Conservation (phyloP, 2,113 vertebrate species). For the Pollachius pollachius region DNA sequence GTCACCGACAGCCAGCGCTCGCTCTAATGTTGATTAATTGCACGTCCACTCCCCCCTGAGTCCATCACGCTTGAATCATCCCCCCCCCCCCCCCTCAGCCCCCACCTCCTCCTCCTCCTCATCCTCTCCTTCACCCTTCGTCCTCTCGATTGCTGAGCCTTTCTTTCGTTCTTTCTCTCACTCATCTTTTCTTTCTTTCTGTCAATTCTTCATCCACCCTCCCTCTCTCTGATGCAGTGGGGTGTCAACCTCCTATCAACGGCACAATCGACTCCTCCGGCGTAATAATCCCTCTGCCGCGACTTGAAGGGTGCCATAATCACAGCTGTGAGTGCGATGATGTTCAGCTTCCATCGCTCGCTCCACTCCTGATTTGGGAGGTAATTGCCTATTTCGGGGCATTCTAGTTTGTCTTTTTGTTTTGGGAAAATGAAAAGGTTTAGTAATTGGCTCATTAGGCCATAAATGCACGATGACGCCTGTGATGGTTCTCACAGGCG, state of each 20-base stretch:
- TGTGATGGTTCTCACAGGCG: no score
- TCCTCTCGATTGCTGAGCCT: no score
- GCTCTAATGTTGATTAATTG: slow-evolving; percentile 39
- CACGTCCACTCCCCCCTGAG: slow-evolving; percentile 30
- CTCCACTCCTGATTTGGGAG: slow-evolving; percentile 7
- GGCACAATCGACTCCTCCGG: slow-evolving; percentile 1
- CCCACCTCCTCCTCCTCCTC: neutral
- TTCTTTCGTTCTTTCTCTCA: no score
- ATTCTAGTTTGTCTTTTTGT: slow-evolving; percentile 7
- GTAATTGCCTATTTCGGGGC: slow-evolving; percentile 26
- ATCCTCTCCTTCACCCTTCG: neutral
- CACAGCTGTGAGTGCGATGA: slow-evolving; percentile 21
- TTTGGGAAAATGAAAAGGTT: slow-evolving; percentile 21
- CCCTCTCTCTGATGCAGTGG: no score
- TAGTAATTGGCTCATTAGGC: slow-evolving; percentile 29
- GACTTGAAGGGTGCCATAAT: slow-evolving; percentile 6
- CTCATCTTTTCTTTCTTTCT: no score
- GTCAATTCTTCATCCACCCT: no score
- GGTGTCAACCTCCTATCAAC: no score
- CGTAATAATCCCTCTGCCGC: slow-evolving; percentile 18
- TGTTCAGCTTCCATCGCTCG: slow-evolving; percentile 4
- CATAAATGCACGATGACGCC: slow-evolving; percentile 13
- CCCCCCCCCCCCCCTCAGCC: slow-evolving; percentile 10
- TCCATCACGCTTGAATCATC: slow-evolving; percentile 52
- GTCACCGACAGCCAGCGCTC: slow-evolving; percentile 28